These are phyloP conservation scores for Plebejus argus DNA, from an alignment of 2,888 invertebrate genomes.

Conservation along the genomic window DNA sequence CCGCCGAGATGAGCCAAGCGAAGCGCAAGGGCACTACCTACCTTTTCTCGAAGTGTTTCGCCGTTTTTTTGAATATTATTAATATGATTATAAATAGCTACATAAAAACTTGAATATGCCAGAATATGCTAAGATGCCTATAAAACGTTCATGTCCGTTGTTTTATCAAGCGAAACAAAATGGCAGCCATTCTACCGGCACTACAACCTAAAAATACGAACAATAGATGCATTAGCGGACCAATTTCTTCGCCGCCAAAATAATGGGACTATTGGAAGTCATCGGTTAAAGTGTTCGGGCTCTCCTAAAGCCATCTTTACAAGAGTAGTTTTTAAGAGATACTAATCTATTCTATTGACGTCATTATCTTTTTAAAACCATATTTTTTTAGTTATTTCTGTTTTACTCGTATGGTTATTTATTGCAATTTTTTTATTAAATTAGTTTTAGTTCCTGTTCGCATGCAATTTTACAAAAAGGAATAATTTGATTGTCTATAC, in stretches of 20 bases:
- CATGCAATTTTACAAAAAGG: too few relatives aligned
- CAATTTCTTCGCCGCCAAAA: constrained; percentile 48
- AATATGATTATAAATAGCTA: neutral
- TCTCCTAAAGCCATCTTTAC: neutral
- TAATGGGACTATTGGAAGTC: constrained; percentile 43
- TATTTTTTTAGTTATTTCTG: too few relatives aligned
- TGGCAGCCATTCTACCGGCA: constrained; percentile 42
- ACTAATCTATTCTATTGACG: neutral
- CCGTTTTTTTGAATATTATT: too few relatives aligned
- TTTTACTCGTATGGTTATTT: too few relatives aligned
- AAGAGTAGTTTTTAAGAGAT: neutral
- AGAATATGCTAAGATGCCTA: too few relatives aligned
- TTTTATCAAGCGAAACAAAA: constrained; percentile 46
- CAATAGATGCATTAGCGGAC: constrained; percentile 54
- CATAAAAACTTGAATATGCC: neutral
- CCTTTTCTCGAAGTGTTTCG: too few relatives aligned
- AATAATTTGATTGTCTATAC: too few relatives aligned
- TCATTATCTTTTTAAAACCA: neutral
- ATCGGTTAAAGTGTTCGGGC: constrained; percentile 37
- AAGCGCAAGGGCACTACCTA: too few relatives aligned
- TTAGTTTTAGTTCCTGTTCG: too few relatives aligned
- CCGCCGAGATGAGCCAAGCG: too few relatives aligned
- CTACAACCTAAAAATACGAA: constrained; percentile 47
- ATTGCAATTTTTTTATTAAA: too few relatives aligned
- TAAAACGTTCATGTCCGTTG: constrained; percentile 29